Percentiles rank a stretch among this genome's conserved stretches.
phyloP scores from a whole-genome alignment of 2,113 vertebrate genomes.

The Galbula dea region DNA sequence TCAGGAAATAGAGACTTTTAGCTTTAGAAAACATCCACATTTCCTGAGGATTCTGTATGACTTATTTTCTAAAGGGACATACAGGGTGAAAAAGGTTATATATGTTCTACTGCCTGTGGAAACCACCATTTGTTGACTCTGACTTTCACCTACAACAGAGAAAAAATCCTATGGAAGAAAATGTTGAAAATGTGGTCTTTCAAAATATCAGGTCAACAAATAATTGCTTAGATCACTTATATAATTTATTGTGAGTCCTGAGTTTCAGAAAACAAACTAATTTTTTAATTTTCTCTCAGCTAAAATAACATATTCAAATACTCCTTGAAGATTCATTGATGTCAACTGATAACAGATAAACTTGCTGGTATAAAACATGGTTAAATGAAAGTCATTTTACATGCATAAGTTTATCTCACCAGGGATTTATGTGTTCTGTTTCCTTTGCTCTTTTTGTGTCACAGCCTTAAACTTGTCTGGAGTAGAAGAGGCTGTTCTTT shows the following conservation, averaged over 20 bases:
- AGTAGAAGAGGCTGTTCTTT: background rate
- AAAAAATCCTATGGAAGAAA: conserved; percentile 9
- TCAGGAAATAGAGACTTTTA: background rate
- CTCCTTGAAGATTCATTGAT: background rate
- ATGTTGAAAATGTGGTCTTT: background rate
- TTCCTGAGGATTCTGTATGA: background rate
- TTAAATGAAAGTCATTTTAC: background rate
- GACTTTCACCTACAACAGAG: background rate
- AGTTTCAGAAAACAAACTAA: background rate
- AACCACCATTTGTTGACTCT: background rate
- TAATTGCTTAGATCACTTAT: background rate
- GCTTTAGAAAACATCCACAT: background rate
- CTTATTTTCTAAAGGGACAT: background rate
- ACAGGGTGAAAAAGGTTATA: background rate
- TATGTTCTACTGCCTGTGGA: background rate
- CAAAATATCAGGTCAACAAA: background rate
- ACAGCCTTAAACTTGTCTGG: background rate
- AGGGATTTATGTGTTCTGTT: background rate
- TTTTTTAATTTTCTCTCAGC: background rate
- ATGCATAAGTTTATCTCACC: background rate
- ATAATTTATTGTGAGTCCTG: background rate
- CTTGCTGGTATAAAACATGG: background rate
- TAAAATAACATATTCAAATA: background rate
- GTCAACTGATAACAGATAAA: background rate
- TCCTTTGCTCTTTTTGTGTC: background rate